These are phyloP conservation scores for Phycodurus eques DNA, from an alignment of 2,113 vertebrate genomes.

Conservation along the genomic window DNA sequence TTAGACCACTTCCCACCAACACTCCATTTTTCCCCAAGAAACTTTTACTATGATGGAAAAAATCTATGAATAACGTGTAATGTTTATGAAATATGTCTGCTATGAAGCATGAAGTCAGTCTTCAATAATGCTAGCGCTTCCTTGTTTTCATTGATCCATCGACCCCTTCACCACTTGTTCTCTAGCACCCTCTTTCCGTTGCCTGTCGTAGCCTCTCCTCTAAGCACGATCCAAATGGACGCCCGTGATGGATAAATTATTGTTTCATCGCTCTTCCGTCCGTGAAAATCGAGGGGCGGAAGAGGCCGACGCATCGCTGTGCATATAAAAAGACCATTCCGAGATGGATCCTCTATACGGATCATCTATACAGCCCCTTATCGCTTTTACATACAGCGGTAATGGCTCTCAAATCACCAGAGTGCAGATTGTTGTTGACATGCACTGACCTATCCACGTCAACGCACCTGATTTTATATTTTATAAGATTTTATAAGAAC, in stretches of 20 bases:
- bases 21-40: background rate
- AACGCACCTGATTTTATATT: constrained; percentile 16
- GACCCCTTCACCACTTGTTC: constrained; percentile 6
- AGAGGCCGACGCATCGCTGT: constrained; percentile 33
- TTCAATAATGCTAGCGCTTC: background rate
- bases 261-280: constrained; percentile 25
- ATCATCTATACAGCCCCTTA: constrained; percentile 10
- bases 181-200: constrained; percentile 14
- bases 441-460: constrained; percentile 11
- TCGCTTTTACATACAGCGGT: constrained; percentile 36
- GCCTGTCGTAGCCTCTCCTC: constrained; percentile 19
- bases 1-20: background rate
- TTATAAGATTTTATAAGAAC: background rate
- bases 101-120: background rate
- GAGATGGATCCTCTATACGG: constrained; percentile 49
- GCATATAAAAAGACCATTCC: constrained; percentile 58
- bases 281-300: constrained; percentile 27
- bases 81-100: background rate
- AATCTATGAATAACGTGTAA: background rate
- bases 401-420: constrained; percentile 26
- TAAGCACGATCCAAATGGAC: constrained; percentile 14
- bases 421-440: constrained; percentile 9
- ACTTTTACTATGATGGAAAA: background rate
- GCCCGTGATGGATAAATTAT: constrained; percentile 41
- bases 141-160: constrained; percentile 20